Base-by-base conservation (phyloP, 2,797 vertebrate species). In the Bradypodion ventrale region DNA sequence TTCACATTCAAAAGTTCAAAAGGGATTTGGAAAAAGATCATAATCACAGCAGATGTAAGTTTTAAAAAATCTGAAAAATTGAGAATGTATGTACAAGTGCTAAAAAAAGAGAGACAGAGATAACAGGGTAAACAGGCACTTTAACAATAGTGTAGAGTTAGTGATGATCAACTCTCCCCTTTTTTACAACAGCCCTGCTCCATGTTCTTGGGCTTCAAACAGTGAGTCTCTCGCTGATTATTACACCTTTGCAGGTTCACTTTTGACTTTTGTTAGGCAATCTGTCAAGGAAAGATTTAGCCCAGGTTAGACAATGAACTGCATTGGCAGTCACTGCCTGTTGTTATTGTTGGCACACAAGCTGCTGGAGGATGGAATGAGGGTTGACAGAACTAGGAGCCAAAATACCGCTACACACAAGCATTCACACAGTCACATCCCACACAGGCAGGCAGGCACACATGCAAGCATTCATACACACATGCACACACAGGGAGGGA, bases 91-190 rank as follows among this genome's bases (percentile, higher is more conserved):
- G 13, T 75, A 23, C 52, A 75, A 75, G 73, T 19, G 32, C 4
- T 15, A 0, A 56, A 68, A 80, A 62, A 46, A 49, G 46, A 49
- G 46, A n/a, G 87, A 89, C 85, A 83, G 40, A 52, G 87, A 85
- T 77, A 65, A 1, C 5, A 46, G 44, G 16, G 75, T 59, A 27
- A 59, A 68, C 65, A 46, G 7, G 21, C 70, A 75, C 60, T 27
- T 74, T 42, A 66, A 27, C 42, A 80, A 21, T 65, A 65, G 1
- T 40, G 72, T 21, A 9, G 9, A 19, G 65, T 42, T 80, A 13
- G 44, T 46, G 37, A 66, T 74, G 27, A 6, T 65, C 15, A 37
- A n/a, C 3, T 29, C 16, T 78, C 29, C 56, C 21, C 5, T 10
- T 40, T 25, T 59, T n/a, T n/a, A n/a, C 37, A n/a, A 44, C 40